phyloP scores from a whole-genome alignment of 2,113 vertebrate genomes.

The Indicator maculatus region DNA sequence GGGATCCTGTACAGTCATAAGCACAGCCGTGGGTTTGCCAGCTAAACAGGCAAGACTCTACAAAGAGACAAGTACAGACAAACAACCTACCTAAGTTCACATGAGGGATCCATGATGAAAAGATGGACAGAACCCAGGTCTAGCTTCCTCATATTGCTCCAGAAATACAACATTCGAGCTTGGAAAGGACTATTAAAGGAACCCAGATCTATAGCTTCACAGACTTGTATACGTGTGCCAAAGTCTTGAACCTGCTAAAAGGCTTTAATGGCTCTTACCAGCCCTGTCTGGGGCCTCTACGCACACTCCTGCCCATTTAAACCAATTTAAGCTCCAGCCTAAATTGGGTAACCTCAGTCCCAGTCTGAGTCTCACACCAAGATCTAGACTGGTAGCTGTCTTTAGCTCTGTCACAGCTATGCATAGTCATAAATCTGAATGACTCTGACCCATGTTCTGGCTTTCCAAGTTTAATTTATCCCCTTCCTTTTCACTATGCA shows the following conservation, averaged over 20 bases:
- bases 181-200: background rate
- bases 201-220: background rate
- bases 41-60: background rate
- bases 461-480: background rate
- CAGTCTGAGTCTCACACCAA: background rate
- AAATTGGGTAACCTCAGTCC: background rate
- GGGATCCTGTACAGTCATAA: background rate
- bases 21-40: background rate
- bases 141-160: background rate
- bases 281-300: background rate
- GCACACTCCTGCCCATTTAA: background rate
- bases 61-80: constrained; percentile 5
- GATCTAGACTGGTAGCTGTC: background rate
- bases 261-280: background rate
- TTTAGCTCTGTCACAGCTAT: background rate
- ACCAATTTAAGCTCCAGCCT: background rate
- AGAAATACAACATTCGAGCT: background rate
- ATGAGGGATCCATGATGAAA: background rate
- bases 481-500: background rate
- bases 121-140: background rate
- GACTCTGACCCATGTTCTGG: background rate
- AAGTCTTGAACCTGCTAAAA: background rate
- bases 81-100: background rate
- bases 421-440: background rate
- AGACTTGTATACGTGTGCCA: background rate